These are phyloP conservation scores for Aphelenchoides bicaudatus DNA, from an alignment of 2,888 invertebrate genomes.

Conservation along the genomic window DNA sequence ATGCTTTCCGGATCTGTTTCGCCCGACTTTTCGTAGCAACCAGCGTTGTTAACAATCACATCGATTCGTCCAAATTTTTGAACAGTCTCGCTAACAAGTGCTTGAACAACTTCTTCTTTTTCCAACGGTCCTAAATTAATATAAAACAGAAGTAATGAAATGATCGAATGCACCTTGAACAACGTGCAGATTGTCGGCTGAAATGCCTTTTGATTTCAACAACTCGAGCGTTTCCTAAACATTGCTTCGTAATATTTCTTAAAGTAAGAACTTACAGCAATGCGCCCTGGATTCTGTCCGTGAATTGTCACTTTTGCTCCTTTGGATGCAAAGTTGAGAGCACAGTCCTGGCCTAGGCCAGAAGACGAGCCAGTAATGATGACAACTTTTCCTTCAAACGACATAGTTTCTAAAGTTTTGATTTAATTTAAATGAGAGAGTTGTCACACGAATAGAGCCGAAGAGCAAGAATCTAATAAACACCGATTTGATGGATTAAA, in stretches of 20 bases:
- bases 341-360: constrained; percentile 1
- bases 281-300: constrained; percentile 9
- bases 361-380: background rate
- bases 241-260: background rate
- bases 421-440: no score
- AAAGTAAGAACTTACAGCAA: background rate
- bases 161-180: no score
- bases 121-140: no score
- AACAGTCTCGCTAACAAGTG: constrained; percentile 6
- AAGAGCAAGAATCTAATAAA: no score
- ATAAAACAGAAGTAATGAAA: no score
- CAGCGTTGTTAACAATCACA: constrained; percentile 18
- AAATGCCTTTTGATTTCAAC: constrained; percentile 3
- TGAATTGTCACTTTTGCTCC: constrained; percentile 12
- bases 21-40: constrained; percentile 8
- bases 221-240: constrained; percentile 9
- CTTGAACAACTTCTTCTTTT: constrained; percentile 1
- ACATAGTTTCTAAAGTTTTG: constrained; percentile 61
- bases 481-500: no score
- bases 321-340: background rate
- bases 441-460: no score
- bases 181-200: background rate
- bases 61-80: constrained; percentile 11
- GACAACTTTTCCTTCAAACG: constrained; percentile 17
- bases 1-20: constrained; percentile 19